Evolutionary conservation across 2,888 invertebrate species (phyloP), one percentile per base, ranked within the genome.

Genomic region (Pristionchus maxplancki): DNA sequence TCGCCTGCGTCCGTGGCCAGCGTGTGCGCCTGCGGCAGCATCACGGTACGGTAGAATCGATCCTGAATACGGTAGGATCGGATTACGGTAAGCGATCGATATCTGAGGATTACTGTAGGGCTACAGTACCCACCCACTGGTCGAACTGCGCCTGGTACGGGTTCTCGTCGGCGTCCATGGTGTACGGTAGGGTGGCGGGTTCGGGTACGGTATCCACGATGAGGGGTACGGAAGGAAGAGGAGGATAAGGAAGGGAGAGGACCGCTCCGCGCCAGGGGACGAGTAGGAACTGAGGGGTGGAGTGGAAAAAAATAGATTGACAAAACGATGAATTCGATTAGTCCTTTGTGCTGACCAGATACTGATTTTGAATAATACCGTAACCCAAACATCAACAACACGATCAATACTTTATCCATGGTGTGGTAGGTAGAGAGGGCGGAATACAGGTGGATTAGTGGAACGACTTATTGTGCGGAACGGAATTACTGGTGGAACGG

Each of bases 151-250:
- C 62, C 62, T 40, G 85, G 64, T 85, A 85, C 40, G 85, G 85
- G 31, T 85, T 85, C 85, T 85, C 85, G n/a, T 85, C 85, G 28
- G n/a, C 40, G 44, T 85, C 85, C 50, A 53, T 53, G 78, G 67
- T 58, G 37, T 71, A 71, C 78, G 44, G 74, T 71, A 71, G 74
- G n/a, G n/a, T n/a, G n/a, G n/a, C n/a, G n/a, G n/a, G n/a, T n/a
- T n/a, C n/a, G n/a, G n/a, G n/a, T n/a, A n/a, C n/a, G n/a, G n/a
- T n/a, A n/a, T 13, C 64, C n/a, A n/a, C n/a, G n/a, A n/a, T 28
- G 64, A 15, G 20, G 64, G 64, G 24, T 15, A 20, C 31, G 64
- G 71, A n/a, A n/a, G 44, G 28, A 11, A 17, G n/a, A 31, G 17
- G 37, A 71, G 20, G 78, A 48, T 44, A 34, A 44, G n/a, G 48